Evolutionary conservation across 64 coral and sea anemone genomes (phyloP), one percentile per base, ranked within the genome.

Genomic region (Porites australiensis): DNA sequence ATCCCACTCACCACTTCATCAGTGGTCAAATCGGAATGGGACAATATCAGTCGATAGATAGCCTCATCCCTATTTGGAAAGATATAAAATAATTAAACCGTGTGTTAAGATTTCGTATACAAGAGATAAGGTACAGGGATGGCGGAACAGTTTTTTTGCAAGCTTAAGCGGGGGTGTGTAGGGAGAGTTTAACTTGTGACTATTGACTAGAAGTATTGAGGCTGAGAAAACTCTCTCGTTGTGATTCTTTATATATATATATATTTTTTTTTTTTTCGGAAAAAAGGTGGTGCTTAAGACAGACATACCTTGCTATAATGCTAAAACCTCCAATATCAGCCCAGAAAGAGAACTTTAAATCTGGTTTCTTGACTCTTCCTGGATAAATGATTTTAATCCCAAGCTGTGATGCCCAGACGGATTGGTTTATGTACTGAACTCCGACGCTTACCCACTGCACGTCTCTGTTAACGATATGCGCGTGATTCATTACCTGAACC

Each of bases 391-490:
- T 37, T 37, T 37, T 37, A 37, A 37, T 37, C 27, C 27, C 27
- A 37, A 93, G 77, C 45, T 91, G 92, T 4, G 92, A 66, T 0
- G 92, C 95, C 62, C 89, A 97, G 5, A 97, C 75, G 3, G 92
- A 88, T 15, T 82, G 64, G 43, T 97, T 94, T 20, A 74, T 48
- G 69, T 97, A 97, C 54, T 97, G 81, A 4, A 71, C 52, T 10
- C 92, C 95, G 21, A 94, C 79, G 16, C 95, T 94, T 3, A 86
- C 82, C 95, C 95, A 97, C 46, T 89, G 81, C 54, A 72, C 18
- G 3, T 73, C 86, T 45, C 95, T 92, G 68, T 93, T 79, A 1
- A 77, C 73, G 27, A 90, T 72, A 4, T 72, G 27, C 51, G 77
- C 70, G 27, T 94, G 82, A 69, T 88, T 46, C 60, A 97, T 58